phyloP scores from a whole-genome alignment of 2,888 invertebrate species.

The Drosophila histrio region DNA sequence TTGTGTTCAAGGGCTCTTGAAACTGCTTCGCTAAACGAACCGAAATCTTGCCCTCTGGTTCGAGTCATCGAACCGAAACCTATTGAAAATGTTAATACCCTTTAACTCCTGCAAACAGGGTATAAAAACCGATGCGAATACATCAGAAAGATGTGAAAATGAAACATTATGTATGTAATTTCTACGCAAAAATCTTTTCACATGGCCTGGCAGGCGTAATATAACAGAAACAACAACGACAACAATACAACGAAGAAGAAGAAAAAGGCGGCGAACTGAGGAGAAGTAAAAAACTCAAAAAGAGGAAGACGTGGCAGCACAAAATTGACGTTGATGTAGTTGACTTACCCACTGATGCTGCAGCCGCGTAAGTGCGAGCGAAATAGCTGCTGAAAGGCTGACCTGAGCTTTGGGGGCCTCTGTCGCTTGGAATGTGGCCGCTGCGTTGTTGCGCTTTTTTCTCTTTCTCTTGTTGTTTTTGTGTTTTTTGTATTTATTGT shows the following conservation, averaged over 20 bases:
- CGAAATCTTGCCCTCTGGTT: too few relatives aligned
- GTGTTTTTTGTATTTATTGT: not conserved
- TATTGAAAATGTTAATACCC: too few relatives aligned
- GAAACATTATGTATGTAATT: constrained; percentile 51
- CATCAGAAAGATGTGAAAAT: constrained; percentile 32
- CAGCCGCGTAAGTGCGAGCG: constrained; percentile 10
- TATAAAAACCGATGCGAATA: not conserved
- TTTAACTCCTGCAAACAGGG: not conserved
- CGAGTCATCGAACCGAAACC: too few relatives aligned
- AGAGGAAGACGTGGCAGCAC: constrained; percentile 36
- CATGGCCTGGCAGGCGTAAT: constrained; percentile 41
- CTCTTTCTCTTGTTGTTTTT: constrained; percentile 9
- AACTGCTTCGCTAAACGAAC: too few relatives aligned
- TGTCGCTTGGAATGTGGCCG: constrained; percentile 54
- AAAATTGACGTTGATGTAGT: constrained; percentile 60
- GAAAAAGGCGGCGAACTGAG: not conserved
- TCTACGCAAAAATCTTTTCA: constrained; percentile 56
- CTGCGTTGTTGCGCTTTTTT: constrained; percentile 26
- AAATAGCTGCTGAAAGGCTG: constrained; percentile 36
- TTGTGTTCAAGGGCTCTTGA: too few relatives aligned
- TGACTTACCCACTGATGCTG: constrained; percentile 56
- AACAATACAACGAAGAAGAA: not conserved
- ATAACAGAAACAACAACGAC: constrained; percentile 24
- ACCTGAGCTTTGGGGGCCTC: constrained; percentile 56
- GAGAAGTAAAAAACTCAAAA: constrained; percentile 24